Evolutionary conservation across 2,797 vertebrate species (phyloP).

Genomic region (Capromys pilorides): DNA sequence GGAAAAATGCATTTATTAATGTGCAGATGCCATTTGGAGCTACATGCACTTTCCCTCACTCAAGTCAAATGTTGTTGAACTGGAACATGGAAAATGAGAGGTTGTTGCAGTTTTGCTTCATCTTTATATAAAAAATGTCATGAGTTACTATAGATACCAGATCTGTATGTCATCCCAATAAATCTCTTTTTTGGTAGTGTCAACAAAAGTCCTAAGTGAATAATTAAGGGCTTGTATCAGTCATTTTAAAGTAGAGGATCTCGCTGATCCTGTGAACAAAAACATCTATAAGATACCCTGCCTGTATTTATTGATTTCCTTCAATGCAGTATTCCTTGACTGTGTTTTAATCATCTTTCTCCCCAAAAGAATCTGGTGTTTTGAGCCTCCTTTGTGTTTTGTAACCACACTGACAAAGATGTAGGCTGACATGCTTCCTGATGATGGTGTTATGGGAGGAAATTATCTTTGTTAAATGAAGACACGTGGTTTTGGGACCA

Average conservation of each 20-base stretch:
- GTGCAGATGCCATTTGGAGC: conserved; percentile 24
- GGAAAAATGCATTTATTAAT: neutral
- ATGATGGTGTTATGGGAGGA: neutral
- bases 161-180: neutral
- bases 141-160: conserved; percentile 6
- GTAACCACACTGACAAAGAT: conserved; percentile 17
- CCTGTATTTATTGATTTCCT: neutral
- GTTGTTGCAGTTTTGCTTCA: neutral
- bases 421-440: neutral
- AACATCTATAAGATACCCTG: conserved; percentile 20
- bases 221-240: neutral
- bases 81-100: neutral
- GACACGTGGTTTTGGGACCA: neutral
- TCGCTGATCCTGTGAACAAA: neutral
- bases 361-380: conserved; percentile 12
- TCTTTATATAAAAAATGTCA: neutral
- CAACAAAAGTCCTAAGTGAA: conserved; percentile 27
- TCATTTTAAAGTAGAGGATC: neutral
- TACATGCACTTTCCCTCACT: neutral
- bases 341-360: conserved; percentile 18
- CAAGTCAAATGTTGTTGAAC: neutral
- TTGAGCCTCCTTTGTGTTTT: neutral
- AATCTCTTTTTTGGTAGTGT: neutral
- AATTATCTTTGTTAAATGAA: conserved; percentile 42
- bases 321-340: neutral